These are phyloP conservation scores for Amphibalanus amphitrite DNA, from an alignment of 1,140 invertebrate species.

Conservation along the genomic window DNA sequence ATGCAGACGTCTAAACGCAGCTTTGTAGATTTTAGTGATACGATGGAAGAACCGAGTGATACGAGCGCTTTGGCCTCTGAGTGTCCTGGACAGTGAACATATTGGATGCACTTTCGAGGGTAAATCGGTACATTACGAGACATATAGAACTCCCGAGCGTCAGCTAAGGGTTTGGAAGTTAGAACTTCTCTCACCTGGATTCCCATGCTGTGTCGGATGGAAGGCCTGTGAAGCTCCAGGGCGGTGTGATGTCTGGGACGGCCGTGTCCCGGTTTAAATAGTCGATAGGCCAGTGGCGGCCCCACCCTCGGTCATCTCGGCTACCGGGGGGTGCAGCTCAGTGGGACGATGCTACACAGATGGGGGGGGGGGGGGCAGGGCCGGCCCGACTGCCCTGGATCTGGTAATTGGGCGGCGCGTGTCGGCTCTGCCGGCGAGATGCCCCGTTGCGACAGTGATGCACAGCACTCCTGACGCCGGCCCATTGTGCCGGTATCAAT, in stretches of 20 bases:
- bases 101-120: too few species aligned
- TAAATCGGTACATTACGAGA: too few species aligned
- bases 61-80: too few species aligned
- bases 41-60: too few species aligned
- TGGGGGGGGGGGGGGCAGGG: too few species aligned
- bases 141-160: too few species aligned
- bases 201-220: neutral
- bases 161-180: neutral
- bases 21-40: too few species aligned
- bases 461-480: neutral
- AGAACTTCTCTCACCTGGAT: neutral
- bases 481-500: too few species aligned
- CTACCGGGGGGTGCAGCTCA: neutral
- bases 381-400: too few species aligned
- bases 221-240: neutral
- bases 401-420: too few species aligned
- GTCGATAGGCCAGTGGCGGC: neutral
- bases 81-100: too few species aligned
- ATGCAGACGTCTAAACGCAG: too few species aligned
- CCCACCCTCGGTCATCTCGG: neutral
- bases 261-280: neutral
- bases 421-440: neutral
- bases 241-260: neutral
- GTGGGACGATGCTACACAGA: neutral
- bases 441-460: neutral